A percentile compares a stretch with the other conserved stretches of the same genome.
Evolutionary conservation across 1,140 invertebrate species (phyloP).

Genomic region (Elymnias hypermnestra): DNA sequence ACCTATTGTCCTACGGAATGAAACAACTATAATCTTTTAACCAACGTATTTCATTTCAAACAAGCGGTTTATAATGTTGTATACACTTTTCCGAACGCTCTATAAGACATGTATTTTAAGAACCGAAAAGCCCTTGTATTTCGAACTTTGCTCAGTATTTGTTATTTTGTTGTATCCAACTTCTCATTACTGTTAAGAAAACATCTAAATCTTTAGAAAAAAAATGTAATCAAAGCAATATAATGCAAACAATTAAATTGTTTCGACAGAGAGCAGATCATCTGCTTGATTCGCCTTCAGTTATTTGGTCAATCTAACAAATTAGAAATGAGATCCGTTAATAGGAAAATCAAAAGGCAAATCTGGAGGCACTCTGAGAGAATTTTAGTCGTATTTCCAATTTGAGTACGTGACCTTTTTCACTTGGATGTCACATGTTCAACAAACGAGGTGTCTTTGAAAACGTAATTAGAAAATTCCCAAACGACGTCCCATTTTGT

Average conservation of each 20-base stretch:
- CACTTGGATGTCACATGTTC: constrained; percentile 64
- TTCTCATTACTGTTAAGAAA: not conserved
- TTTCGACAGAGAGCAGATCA: not conserved
- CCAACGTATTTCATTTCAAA: too few species aligned
- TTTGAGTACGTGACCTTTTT: constrained; percentile 70
- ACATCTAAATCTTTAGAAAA: too few species aligned
- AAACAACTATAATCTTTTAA: too few species aligned
- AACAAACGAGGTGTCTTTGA: constrained; percentile 71
- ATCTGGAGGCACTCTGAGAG: constrained; percentile 29
- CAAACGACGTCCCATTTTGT: constrained; percentile 56
- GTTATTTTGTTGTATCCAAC: too few species aligned
- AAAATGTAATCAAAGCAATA: too few species aligned
- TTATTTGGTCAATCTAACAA: constrained; percentile 16
- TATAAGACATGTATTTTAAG: too few species aligned
- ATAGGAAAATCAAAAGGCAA: constrained; percentile 51
- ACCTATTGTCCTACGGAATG: too few species aligned
- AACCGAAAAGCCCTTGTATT: too few species aligned
- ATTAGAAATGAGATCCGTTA: constrained; percentile 49
- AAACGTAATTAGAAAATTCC: constrained; percentile 75
- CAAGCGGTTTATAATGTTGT: too few species aligned
- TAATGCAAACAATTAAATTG: constrained; percentile 1
- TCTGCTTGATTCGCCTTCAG: constrained; percentile 2
- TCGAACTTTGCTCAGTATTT: too few species aligned
- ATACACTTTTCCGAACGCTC: too few species aligned
- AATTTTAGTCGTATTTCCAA: constrained; percentile 50